Conservation (phyloP, 2,113 vertebrate genomes). For the Xenopus laevis region DNA sequence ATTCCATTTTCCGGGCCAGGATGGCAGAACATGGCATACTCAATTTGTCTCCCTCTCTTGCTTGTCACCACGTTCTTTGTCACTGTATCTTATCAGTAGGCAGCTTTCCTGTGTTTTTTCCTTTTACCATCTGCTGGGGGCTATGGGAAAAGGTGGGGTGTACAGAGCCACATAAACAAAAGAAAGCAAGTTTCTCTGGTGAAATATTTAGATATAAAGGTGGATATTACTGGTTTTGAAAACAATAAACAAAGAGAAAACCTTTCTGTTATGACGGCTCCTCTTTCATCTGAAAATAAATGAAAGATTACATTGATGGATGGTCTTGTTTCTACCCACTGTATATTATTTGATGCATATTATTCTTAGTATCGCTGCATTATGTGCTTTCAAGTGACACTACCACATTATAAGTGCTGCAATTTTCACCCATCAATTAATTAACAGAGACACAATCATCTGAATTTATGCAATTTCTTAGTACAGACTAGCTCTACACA, state of each 20-base stretch:
- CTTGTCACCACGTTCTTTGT: constrained; percentile 43
- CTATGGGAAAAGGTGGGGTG: constrained; percentile 29
- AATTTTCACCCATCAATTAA: too few species aligned
- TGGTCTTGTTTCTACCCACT: too few species aligned
- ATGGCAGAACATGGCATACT: constrained; percentile 42
- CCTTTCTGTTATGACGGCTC: background rate
- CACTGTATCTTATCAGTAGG: constrained; percentile 45
- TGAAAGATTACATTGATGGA: too few species aligned
- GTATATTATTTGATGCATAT: too few species aligned
- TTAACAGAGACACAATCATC: too few species aligned
- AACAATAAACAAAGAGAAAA: background rate
- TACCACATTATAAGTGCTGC: too few species aligned
- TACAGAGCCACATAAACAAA: constrained; percentile 7
- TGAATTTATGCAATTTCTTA: too few species aligned
- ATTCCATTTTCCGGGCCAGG: constrained; percentile 39
- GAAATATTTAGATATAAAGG: background rate
- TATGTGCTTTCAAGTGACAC: too few species aligned
- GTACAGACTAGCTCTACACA: too few species aligned
- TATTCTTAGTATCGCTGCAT: too few species aligned
- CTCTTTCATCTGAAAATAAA: too few species aligned
- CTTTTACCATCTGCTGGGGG: constrained; percentile 22
- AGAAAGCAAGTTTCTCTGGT: background rate
- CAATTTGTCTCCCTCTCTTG: constrained; percentile 34
- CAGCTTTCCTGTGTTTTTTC: constrained; percentile 46
- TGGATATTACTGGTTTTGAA: background rate